These are phyloP conservation scores for Scylla paramamosain DNA, from an alignment of 1,140 invertebrate species.

Conservation along the genomic window DNA sequence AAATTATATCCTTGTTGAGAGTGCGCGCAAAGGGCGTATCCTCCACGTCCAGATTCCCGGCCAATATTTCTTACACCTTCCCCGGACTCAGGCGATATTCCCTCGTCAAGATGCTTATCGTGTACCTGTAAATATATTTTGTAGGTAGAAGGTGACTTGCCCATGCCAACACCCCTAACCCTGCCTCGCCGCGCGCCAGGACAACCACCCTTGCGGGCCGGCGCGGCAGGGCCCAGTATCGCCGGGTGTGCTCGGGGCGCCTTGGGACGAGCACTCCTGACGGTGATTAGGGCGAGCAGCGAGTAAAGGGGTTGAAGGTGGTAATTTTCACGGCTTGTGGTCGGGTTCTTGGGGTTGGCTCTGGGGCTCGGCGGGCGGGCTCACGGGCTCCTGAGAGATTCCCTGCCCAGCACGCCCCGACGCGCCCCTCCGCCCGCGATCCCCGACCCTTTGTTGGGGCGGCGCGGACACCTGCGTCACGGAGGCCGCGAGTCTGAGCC, in stretches of 20 bases:
- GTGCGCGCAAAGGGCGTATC: constrained; percentile 63
- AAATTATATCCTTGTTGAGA: constrained; percentile 74
- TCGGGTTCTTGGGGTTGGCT: constrained; percentile 73
- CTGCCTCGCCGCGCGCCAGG: too few relatives aligned
- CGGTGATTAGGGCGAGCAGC: constrained; percentile 70
- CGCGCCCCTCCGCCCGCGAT: background rate
- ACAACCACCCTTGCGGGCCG: background rate
- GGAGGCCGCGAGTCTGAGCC: too few relatives aligned
- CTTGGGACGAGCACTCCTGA: constrained; percentile 51
- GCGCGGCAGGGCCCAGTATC: background rate
- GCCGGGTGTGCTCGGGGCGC: background rate
- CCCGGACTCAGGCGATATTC: constrained; percentile 66
- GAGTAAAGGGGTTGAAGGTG: constrained; percentile 73
- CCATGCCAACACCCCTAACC: constrained; percentile 41
- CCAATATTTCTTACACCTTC: constrained; percentile 71
- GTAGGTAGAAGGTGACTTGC: constrained; percentile 70
- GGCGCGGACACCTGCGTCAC: too few relatives aligned
- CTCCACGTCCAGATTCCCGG: constrained; percentile 24
- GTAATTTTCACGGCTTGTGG: constrained; percentile 76
- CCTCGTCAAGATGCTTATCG: constrained; percentile 69
- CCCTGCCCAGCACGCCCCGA: background rate
- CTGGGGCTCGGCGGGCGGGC: constrained; percentile 58
- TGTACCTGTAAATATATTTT: constrained; percentile 75
- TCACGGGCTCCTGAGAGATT: constrained; percentile 31
- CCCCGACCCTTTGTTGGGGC: constrained; percentile 7